Evolutionary conservation across 2,113 vertebrate genomes (phyloP).

Genomic region (Argyrosomus japonicus): DNA sequence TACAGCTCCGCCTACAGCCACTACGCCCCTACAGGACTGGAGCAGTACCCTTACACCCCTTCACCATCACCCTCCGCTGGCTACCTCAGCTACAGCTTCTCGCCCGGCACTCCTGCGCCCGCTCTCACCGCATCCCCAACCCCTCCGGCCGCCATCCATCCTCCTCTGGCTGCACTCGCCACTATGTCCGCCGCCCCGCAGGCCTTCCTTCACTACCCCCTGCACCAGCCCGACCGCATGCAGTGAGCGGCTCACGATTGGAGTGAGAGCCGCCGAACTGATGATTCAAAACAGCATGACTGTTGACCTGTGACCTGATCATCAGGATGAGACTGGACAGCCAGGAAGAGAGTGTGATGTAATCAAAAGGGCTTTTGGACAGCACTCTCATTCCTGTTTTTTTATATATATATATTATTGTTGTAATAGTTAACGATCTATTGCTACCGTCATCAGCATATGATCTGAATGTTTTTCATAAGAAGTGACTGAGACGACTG

Average conservation of each 20-base stretch:
- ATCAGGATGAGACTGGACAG: conserved; percentile 60
- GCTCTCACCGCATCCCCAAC: conserved; percentile 79
- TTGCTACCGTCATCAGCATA: conserved; percentile 56
- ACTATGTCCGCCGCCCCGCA: conserved; percentile 81
- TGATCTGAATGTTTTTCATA: conserved; percentile 70
- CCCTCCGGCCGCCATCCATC: conserved; percentile 64
- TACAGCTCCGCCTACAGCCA: conserved; percentile 91
- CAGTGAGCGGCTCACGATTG: conserved; percentile 81
- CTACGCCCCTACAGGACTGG: conserved; percentile 90
- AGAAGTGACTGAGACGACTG: conserved; percentile 18
- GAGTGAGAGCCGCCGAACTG: conserved; percentile 8
- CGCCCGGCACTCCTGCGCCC: conserved; percentile 82
- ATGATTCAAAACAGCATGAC: conserved; percentile 46
- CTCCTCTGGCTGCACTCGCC: conserved; percentile 82
- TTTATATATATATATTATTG: conserved; percentile 54
- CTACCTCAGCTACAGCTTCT: conserved; percentile 90
- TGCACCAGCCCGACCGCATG: conserved; percentile 92
- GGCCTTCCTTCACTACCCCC: conserved; percentile 91
- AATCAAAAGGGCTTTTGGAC: conserved; percentile 79
- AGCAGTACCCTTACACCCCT: conserved; percentile 93
- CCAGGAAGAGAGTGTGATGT: conserved; percentile 54
- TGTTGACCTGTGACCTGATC: conserved; percentile 65
- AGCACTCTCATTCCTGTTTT: conserved; percentile 65
- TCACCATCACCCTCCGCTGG: conserved; percentile 91
- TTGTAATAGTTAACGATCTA: conserved; percentile 56